A percentile compares a stretch with the other conserved stretches of the same genome.
These are phyloP conservation scores for Percina caprodes DNA, from an alignment of 2,113 vertebrate genomes.

Conservation along the genomic window DNA sequence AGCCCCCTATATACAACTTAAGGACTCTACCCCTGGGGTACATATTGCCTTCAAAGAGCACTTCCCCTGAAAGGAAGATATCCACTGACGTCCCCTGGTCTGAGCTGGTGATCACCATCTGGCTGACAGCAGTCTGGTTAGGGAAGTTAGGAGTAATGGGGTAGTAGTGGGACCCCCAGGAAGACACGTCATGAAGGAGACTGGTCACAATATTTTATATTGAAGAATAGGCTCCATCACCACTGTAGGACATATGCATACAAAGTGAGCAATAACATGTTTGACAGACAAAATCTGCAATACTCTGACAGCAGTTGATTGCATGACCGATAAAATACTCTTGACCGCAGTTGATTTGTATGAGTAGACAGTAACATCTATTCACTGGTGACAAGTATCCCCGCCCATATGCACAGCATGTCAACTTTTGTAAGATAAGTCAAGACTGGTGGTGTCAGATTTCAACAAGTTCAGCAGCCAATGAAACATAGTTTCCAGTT, in stretches of 20 bases:
- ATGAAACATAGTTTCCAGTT: constrained; percentile 56
- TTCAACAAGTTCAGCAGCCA: constrained; percentile 75
- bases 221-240: constrained; percentile 8
- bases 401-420: constrained; percentile 16
- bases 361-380: constrained; percentile 16
- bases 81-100: constrained; percentile 30
- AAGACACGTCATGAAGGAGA: constrained; percentile 46
- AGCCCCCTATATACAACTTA: constrained; percentile 22
- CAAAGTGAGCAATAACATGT: neutral
- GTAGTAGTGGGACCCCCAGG: constrained; percentile 49
- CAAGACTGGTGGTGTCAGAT: constrained; percentile 70
- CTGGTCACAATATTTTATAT: constrained; percentile 16
- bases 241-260: constrained; percentile 5
- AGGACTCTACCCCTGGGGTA: constrained; percentile 25
- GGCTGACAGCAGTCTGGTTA: constrained; percentile 38
- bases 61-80: constrained; percentile 30
- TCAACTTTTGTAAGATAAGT: constrained; percentile 58
- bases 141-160: constrained; percentile 36
- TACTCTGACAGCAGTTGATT: constrained; percentile 20
- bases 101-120: constrained; percentile 47
- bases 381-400: constrained; percentile 33
- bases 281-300: constrained; percentile 27
- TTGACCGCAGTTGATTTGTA: constrained; percentile 30
- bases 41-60: constrained; percentile 33
- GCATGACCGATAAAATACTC: constrained; percentile 6